Evolutionary conservation across 2,113 vertebrate genomes (phyloP).

Genomic region (Tetrax tetrax): DNA sequence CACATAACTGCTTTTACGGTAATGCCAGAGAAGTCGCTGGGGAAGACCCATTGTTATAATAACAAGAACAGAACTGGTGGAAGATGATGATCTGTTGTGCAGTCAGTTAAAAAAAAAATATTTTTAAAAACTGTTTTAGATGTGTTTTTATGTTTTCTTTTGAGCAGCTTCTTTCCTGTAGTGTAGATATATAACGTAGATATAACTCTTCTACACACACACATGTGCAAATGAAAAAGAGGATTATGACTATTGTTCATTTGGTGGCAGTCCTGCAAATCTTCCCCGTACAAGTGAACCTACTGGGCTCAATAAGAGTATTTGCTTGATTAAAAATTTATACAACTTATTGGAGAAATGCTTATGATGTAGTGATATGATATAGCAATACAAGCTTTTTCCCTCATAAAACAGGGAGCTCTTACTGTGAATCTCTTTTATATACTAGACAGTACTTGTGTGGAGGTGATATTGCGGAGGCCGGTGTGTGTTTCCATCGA

Average conservation of each 20-base stretch:
- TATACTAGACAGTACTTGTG: background rate
- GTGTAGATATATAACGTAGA: background rate
- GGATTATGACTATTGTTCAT: slow-evolving; percentile 3
- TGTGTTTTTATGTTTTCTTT: background rate
- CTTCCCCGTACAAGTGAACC: background rate
- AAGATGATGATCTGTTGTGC: background rate
- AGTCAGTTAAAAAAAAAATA: background rate
- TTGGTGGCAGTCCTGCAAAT: background rate
- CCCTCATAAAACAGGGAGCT: background rate
- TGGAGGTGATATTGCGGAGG: background rate
- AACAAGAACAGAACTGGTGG: background rate
- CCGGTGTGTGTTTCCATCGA: background rate
- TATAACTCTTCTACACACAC: background rate
- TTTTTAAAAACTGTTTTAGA: background rate
- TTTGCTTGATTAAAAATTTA: slow-evolving; percentile 56
- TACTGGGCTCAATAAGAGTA: slow-evolving; percentile 18
- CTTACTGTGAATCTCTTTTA: background rate
- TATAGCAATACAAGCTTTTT: background rate
- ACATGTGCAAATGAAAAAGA: rapidly evolving
- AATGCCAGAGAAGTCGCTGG: background rate
- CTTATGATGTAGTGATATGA: background rate
- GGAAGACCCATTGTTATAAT: background rate
- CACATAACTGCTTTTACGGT: background rate
- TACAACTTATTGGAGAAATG: background rate
- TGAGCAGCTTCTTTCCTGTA: background rate